Evolutionary conservation across 1,140 invertebrate genomes (phyloP).

Genomic region (Drosophila quadrilineata): DNA sequence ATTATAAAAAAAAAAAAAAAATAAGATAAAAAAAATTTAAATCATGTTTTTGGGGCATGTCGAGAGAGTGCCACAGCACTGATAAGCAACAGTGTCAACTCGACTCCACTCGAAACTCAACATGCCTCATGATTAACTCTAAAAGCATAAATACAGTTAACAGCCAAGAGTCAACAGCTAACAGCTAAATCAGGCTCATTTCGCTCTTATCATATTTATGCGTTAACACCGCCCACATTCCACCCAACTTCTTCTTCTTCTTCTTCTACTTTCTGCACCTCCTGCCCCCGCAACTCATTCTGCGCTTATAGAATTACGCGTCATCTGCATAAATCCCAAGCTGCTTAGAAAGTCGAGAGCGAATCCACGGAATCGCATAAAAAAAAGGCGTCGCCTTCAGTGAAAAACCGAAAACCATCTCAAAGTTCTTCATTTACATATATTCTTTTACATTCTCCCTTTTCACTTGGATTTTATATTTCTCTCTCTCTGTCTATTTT

Average conservation of each 20-base stretch:
- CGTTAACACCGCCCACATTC: conserved; percentile 5
- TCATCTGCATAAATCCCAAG: conserved; percentile 71
- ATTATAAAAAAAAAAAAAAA: conserved; percentile 4
- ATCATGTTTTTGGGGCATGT: conserved; percentile 56
- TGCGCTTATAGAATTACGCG: conserved; percentile 24
- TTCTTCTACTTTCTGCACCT: too few species aligned
- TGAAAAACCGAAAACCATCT: conserved; percentile 3
- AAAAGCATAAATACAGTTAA: conserved; percentile 21
- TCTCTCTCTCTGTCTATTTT: not conserved
- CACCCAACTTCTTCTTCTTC: not conserved
- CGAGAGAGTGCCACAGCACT: conserved; percentile 67
- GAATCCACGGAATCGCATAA: too few species aligned
- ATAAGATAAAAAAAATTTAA: too few species aligned
- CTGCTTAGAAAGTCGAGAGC: conserved; percentile 34
- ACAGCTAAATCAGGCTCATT: conserved; percentile 69
- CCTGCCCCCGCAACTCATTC: conserved; percentile 1
- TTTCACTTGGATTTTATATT: not conserved
- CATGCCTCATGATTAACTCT: conserved; percentile 30
- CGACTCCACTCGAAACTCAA: conserved; percentile 6
- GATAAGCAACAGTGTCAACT: conserved; percentile 47
- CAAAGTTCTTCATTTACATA: conserved; percentile 9
- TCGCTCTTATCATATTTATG: conserved; percentile 58
- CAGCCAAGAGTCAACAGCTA: too few species aligned
- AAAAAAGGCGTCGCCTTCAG: not conserved
- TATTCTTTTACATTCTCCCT: too few species aligned